Conservation (phyloP, 2,888 invertebrate genomes). For the Trachelus stipa region DNA sequence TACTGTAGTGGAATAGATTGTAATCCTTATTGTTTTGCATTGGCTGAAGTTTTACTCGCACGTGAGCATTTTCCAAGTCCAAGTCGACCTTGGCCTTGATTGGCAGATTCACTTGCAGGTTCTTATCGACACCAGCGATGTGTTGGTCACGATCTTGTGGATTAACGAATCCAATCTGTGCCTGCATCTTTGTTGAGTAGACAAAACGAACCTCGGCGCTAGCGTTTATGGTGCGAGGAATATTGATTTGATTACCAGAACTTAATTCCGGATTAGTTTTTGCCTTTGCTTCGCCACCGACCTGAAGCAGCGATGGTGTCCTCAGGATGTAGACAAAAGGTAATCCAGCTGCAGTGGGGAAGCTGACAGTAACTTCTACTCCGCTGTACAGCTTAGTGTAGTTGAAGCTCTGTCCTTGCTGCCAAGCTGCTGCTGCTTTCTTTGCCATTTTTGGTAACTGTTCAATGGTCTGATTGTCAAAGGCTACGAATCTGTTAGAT, state of each 20-base stretch:
- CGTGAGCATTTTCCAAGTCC: conserved; percentile 66
- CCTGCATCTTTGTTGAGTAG: conserved; percentile 71
- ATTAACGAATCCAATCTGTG: conserved; percentile 75
- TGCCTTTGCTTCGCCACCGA: conserved; percentile 69
- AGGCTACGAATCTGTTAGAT: conserved; percentile 68
- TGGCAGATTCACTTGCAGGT: conserved; percentile 72
- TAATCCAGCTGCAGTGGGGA: conserved; percentile 79
- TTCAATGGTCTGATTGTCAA: conserved; percentile 71
- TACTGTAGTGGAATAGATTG: conserved; percentile 72
- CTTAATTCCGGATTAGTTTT: conserved; percentile 62
- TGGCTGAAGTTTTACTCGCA: conserved; percentile 69
- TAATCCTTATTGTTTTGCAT: conserved; percentile 68
- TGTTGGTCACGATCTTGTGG: conserved; percentile 72
- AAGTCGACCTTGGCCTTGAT: conserved; percentile 67
- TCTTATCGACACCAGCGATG: conserved; percentile 73
- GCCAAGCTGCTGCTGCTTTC: conserved; percentile 63
- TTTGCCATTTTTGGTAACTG: conserved; percentile 67
- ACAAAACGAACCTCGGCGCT: conserved; percentile 69
- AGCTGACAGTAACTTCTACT: conserved; percentile 73
- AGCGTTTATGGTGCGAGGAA: conserved; percentile 63
- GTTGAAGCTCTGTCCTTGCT: conserved; percentile 69
- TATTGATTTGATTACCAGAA: conserved; percentile 36
- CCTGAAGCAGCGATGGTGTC: conserved; percentile 70
- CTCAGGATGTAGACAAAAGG: conserved; percentile 76
- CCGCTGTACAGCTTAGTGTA: conserved; percentile 73